A percentile compares a stretch with the other conserved stretches of the same genome.
phyloP scores from a whole-genome alignment of 2,113 vertebrate genomes.

The Trichomycterus rosablanca region DNA sequence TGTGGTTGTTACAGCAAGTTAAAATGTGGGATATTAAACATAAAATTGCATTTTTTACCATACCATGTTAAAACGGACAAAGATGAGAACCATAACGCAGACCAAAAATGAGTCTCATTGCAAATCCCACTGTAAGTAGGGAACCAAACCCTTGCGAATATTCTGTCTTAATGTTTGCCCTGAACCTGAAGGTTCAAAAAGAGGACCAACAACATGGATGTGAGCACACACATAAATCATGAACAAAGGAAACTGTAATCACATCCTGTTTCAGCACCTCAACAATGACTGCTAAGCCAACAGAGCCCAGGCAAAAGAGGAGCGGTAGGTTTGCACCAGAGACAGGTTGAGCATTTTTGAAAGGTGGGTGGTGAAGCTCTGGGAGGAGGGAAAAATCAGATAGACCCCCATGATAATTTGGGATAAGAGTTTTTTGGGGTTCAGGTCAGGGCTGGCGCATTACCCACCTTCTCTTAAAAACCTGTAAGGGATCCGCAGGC shows the following conservation, averaged over 20 bases:
- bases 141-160: slow-evolving; percentile 24
- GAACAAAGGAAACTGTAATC: neutral
- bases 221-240: slow-evolving; percentile 1
- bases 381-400: neutral
- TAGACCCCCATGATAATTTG: slow-evolving; percentile 9
- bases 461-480: slow-evolving; percentile 80
- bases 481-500: slow-evolving; percentile 75
- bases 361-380: neutral
- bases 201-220: neutral
- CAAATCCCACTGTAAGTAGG: neutral
- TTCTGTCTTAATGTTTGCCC: slow-evolving; percentile 22
- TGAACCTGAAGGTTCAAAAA: slow-evolving; percentile 3
- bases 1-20: neutral
- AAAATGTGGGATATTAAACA: neutral
- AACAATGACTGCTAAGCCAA: slow-evolving; percentile 16
- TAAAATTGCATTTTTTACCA: neutral
- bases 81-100: neutral
- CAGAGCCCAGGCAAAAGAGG: slow-evolving; percentile 28
- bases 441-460: slow-evolving; percentile 52
- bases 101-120: neutral
- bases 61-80: neutral
- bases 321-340: slow-evolving; percentile 10
- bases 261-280: slow-evolving; percentile 17
- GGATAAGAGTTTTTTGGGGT: slow-evolving; percentile 5
- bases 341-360: slow-evolving; percentile 18